Evolutionary conservation across 2,888 invertebrate species (phyloP), one percentile per base, ranked within the genome.

Genomic region (Drosophila phalerata): DNA sequence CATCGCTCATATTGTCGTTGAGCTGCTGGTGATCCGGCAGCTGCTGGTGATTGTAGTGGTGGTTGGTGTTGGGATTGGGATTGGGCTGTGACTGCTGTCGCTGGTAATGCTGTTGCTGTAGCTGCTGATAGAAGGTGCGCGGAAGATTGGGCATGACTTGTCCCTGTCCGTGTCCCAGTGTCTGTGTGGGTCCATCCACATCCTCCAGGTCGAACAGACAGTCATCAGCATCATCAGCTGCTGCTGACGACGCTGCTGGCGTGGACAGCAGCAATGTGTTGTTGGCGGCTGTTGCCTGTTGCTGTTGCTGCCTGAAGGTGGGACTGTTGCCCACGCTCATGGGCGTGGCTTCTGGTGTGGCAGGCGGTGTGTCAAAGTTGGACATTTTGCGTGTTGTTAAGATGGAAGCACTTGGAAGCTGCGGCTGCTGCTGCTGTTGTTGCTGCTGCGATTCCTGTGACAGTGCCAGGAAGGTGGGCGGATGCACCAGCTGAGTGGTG

Each of bases 151-250:
- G 64, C 66, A 63, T 55, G 13, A 58, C 32, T 32, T 69, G 58
- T n/a, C 28, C 45, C 34, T 56, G 66, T 30, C 62, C 32, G 28
- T 69, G 58, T 11, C 28, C 45, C 30, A 52, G 66, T 25, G 51
- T 11, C 15, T 67, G 77, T 11, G 53, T 30, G 5, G 69, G 52
- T 10, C 64, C 82, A 58, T 92, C 91, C 30, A 92, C 89, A 60
- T 95, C 97, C 91, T 97, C 97, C 82, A 97, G 93, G 82, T 95
- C 95, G 90, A 97, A 97, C 71, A 97, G 93, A 66, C 95, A 95
- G 92, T 96, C 96, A 11, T 95, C 94, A 82, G 96, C 96, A 10
- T 79, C 77, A 19, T 91, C 91, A 0, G 71, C 49, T 9, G n/a
- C 47, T 9, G n/a, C 47, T 13, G 43, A 42, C 1, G 62, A 4